These are phyloP conservation scores for Meta bourneti DNA, from an alignment of 2,888 invertebrate genomes.

Conservation along the genomic window DNA sequence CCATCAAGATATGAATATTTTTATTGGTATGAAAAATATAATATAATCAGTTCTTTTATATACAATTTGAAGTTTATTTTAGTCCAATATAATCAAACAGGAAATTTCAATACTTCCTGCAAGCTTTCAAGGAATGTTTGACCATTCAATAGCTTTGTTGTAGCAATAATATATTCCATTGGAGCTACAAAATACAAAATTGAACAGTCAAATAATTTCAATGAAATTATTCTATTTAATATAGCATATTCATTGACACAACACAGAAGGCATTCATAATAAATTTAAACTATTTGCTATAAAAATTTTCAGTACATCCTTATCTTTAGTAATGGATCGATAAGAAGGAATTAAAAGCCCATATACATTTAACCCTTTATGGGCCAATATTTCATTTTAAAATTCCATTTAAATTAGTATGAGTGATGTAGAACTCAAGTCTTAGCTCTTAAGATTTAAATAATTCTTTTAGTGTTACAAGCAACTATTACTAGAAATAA, in stretches of 20 bases:
- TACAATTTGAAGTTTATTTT: background rate
- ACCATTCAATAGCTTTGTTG: slow-evolving; percentile 95
- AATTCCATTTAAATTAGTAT: too few relatives aligned
- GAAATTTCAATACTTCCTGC: slow-evolving; percentile 62
- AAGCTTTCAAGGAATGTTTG: slow-evolving; percentile 90
- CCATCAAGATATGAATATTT: background rate
- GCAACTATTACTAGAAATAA: too few relatives aligned
- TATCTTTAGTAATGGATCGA: too few relatives aligned
- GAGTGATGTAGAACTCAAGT: too few relatives aligned
- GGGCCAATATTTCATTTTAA: too few relatives aligned
- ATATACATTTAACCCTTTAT: too few relatives aligned
- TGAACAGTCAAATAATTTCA: slow-evolving; percentile 3
- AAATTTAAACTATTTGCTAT: background rate
- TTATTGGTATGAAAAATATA: background rate
- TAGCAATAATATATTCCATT: slow-evolving; percentile 93
- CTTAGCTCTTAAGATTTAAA: too few relatives aligned
- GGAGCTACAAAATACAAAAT: slow-evolving; percentile 83
- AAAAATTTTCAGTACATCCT: background rate
- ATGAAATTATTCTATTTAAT: too few relatives aligned
- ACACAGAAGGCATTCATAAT: background rate
- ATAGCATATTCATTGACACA: background rate
- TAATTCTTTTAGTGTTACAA: too few relatives aligned
- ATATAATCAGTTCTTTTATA: background rate
- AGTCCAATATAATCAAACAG: slow-evolving; percentile 33
- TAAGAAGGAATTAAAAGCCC: too few relatives aligned